phyloP scores from a whole-genome alignment of 2,797 vertebrate genomes.

The Sciurus vulgaris region DNA sequence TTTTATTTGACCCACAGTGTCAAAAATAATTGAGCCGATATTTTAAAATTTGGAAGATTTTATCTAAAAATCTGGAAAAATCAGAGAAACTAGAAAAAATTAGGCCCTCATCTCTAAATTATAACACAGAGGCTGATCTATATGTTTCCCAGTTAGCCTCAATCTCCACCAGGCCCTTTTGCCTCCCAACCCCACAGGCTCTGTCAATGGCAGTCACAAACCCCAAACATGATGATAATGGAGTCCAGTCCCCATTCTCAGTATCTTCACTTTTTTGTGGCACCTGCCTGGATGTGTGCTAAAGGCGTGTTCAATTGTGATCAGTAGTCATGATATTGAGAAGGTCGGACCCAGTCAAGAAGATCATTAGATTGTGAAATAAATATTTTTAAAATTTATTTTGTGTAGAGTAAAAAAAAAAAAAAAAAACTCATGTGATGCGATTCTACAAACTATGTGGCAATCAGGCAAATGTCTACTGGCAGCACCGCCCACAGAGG shows the following conservation, averaged over 20 bases:
- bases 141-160: background rate
- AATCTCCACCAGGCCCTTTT: fast-evolving
- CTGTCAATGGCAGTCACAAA: background rate
- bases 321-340: background rate
- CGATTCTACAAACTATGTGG: background rate
- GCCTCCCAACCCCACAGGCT: background rate
- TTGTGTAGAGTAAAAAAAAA: background rate
- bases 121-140: background rate
- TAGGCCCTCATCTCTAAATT: background rate
- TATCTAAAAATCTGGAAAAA: background rate
- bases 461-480: background rate
- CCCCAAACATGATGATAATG: background rate
- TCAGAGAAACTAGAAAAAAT: background rate
- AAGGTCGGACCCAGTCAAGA: background rate
- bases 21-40: background rate
- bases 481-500: background rate
- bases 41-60: background rate
- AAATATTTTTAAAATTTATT: background rate
- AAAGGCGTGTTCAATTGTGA: background rate
- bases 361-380: background rate
- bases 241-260: fast-evolving
- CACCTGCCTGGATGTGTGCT: background rate
- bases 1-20: background rate
- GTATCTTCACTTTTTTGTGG: background rate
- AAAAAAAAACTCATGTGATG: too few species aligned